Conservation (phyloP, 1,140 invertebrate genomes). For the Helicoverpa zea region DNA sequence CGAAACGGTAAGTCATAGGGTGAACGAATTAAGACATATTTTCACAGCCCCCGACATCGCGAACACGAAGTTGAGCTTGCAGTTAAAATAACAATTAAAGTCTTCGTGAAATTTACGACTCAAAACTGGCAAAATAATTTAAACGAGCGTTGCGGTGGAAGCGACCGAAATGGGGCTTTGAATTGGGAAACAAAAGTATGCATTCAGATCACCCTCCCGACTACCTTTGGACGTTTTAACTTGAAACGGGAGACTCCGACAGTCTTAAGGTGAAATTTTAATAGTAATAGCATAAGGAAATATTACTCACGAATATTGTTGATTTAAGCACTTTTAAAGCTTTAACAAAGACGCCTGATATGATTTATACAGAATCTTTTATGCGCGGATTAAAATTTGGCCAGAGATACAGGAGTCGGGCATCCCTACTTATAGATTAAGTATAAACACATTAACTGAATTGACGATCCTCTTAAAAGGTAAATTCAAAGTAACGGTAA, state of each 20-base stretch:
- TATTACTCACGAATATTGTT: conserved; percentile 76
- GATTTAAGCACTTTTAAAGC: conserved; percentile 75
- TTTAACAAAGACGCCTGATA: conserved; percentile 51
- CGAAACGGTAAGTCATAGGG: conserved; percentile 79
- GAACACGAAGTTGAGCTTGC: conserved; percentile 81
- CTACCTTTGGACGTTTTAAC: conserved; percentile 75
- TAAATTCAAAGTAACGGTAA: conserved; percentile 84
- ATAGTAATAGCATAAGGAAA: conserved; percentile 73
- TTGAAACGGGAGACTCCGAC: conserved; percentile 66
- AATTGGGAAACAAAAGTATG: conserved; percentile 79
- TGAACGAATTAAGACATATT: conserved; percentile 85
- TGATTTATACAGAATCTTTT: conserved; percentile 50
- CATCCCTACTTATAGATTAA: conserved; percentile 55
- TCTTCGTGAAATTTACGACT: conserved; percentile 85
- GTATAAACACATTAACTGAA: conserved; percentile 65
- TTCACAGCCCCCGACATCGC: conserved; percentile 70
- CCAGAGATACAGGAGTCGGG: conserved; percentile 9
- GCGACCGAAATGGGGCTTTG: conserved; percentile 78
- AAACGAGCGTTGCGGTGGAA: conserved; percentile 75
- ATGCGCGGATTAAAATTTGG: conserved; percentile 33
- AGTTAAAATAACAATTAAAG: conserved; percentile 87
- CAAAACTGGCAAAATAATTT: conserved; percentile 85
- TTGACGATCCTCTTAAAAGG: conserved; percentile 70
- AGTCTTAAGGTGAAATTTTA: conserved; percentile 82
- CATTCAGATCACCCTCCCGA: conserved; percentile 70